Evolutionary conservation across 2,888 invertebrate species (phyloP).

Genomic region (Baccha elongata): DNA sequence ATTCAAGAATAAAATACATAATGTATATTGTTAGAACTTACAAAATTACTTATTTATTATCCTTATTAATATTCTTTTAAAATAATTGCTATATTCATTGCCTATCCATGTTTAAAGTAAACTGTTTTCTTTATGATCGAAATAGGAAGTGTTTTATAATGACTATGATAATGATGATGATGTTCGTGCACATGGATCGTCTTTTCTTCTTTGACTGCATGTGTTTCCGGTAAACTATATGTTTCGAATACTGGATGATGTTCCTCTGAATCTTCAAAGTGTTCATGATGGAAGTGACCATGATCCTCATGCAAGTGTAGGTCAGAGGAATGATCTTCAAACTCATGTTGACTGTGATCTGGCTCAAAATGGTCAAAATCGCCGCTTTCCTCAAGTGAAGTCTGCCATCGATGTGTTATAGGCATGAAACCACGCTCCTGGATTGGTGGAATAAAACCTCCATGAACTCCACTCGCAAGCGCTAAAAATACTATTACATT

Average conservation of each 20-base stretch:
- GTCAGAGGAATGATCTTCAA: conserved; percentile 27
- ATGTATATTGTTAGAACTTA: no score
- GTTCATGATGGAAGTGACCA: conserved; percentile 45
- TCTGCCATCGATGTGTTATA: conserved; percentile 42
- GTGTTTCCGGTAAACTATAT: conserved; percentile 29
- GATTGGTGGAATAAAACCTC: conserved; percentile 34
- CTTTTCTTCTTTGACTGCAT: conserved; percentile 27
- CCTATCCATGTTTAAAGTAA: conserved; percentile 48
- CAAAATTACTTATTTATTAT: no score
- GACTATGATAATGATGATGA: conserved; percentile 62
- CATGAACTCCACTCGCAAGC: background rate
- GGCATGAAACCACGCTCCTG: conserved; percentile 25
- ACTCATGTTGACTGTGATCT: conserved; percentile 11
- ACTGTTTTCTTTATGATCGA: conserved; percentile 64
- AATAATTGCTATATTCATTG: no score
- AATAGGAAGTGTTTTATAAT: conserved; percentile 51
- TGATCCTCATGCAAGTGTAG: conserved; percentile 49
- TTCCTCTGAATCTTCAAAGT: conserved; percentile 52
- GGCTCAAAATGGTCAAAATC: conserved; percentile 25
- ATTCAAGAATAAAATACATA: no score
- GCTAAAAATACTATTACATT: conserved; percentile 16
- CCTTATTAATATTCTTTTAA: no score
- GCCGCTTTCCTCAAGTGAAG: conserved; percentile 39
- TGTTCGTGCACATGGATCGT: conserved; percentile 60
- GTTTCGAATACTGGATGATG: conserved; percentile 15